These are phyloP conservation scores for Notarius quadriscutis DNA, from an alignment of 2,113 vertebrate species.

Conservation along the genomic window DNA sequence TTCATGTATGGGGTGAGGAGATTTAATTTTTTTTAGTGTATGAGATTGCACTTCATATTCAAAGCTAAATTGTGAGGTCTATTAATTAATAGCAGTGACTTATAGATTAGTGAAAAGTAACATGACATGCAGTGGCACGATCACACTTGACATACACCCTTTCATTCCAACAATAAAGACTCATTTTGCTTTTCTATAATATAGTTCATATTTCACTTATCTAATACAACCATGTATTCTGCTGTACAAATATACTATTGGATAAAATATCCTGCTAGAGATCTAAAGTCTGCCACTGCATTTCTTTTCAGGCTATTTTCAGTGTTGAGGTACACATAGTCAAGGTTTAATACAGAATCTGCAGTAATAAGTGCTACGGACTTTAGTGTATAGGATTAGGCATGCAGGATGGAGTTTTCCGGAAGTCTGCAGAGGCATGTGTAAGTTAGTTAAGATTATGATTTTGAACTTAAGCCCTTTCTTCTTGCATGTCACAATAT, in stretches of 20 bases:
- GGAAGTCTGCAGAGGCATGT: too few relatives aligned
- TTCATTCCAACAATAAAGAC: not conserved
- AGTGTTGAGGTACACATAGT: too few relatives aligned
- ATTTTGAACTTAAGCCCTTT: too few relatives aligned
- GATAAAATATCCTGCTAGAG: too few relatives aligned
- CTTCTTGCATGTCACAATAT: too few relatives aligned
- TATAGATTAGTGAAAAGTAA: not conserved
- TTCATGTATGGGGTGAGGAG: not conserved
- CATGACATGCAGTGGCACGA: not conserved
- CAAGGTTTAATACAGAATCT: too few relatives aligned
- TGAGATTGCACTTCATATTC: not conserved
- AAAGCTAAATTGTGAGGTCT: not conserved
- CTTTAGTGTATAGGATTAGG: too few relatives aligned
- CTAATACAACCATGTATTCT: not conserved
- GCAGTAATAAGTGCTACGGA: too few relatives aligned
- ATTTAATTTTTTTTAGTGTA: not conserved
- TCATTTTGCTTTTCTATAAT: not conserved
- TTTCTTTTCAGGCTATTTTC: too few relatives aligned
- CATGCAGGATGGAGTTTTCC: not conserved
- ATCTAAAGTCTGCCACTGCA: too few relatives aligned
- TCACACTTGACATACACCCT: not conserved
- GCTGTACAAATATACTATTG: too few relatives aligned
- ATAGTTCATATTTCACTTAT: not conserved
- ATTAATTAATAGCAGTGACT: not conserved
- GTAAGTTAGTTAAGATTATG: not conserved